Percentiles rank a stretch among this genome's conserved stretches.
Conservation (phyloP, 2,113 vertebrate species). For the Brevimyrus niger region DNA sequence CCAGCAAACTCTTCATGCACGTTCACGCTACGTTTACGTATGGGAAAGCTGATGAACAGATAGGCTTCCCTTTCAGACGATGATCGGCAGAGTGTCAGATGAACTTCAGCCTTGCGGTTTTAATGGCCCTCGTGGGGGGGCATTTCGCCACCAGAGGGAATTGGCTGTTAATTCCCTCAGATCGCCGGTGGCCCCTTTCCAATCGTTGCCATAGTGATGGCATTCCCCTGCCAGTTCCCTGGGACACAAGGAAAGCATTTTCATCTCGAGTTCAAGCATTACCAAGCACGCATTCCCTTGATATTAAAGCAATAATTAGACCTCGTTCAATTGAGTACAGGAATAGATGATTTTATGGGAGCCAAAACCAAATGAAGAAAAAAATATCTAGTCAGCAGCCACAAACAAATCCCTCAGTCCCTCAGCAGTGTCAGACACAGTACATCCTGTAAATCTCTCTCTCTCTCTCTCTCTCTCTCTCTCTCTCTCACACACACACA, state of each 20-base stretch:
- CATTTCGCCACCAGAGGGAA: not conserved
- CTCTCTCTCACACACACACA: not conserved
- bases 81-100: not conserved
- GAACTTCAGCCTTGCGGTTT: not conserved
- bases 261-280: not conserved
- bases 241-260: not conserved
- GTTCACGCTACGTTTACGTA: not conserved
- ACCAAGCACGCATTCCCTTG: not conserved
- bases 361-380: not conserved
- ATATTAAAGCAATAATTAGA: not conserved
- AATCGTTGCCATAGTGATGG: constrained; percentile 3
- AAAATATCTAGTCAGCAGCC: not conserved
- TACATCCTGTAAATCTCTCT: not conserved
- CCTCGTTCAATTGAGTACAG: not conserved
- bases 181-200: not conserved
- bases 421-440: not conserved
- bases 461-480: too few relatives aligned
- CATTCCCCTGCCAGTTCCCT: constrained; percentile 3
- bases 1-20: not conserved
- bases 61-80: not conserved
- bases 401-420: not conserved
- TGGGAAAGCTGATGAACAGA: not conserved
- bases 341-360: not conserved
- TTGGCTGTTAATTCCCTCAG: not conserved
- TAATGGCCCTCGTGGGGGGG: not conserved